A percentile compares a stretch with the other conserved stretches of the same genome.
Conservation (phyloP, 2,888 invertebrate genomes). For the Creontiades dilutus region DNA sequence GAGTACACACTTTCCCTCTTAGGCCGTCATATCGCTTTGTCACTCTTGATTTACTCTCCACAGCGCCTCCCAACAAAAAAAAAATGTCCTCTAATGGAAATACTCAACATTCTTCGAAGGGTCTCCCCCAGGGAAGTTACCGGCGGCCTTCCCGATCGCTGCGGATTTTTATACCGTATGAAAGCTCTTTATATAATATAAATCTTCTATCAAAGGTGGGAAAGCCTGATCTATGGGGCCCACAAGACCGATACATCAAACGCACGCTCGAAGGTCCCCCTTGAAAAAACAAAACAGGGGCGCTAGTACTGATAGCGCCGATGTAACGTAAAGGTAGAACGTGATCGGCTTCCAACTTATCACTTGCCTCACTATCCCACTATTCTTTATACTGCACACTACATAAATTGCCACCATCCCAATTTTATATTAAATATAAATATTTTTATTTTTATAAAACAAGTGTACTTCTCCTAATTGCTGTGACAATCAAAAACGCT, state of each 20-base stretch:
- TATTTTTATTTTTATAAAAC: no score
- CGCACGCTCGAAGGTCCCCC: slow-evolving; percentile 11
- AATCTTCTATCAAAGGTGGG: slow-evolving; percentile 60
- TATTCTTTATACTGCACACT: no score
- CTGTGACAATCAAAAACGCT: no score
- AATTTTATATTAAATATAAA: no score
- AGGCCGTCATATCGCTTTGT: slow-evolving; percentile 65
- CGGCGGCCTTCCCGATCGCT: not conserved
- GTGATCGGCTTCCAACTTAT: not conserved
- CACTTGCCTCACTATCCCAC: not conserved
- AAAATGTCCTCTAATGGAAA: slow-evolving; percentile 55
- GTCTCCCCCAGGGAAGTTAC: not conserved
- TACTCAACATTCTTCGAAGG: slow-evolving; percentile 48
- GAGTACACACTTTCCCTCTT: slow-evolving; percentile 57
- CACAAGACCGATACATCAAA: slow-evolving; percentile 41
- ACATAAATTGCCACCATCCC: no score
- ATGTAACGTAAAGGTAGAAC: not conserved
- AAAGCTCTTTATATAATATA: slow-evolving; percentile 61
- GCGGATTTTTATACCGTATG: slow-evolving; percentile 37
- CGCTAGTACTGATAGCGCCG: not conserved
- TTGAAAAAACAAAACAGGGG: slow-evolving; percentile 46
- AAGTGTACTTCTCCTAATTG: no score
- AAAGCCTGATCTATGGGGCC: slow-evolving; percentile 56
- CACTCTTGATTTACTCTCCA: slow-evolving; percentile 59
- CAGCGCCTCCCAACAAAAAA: not conserved